These are phyloP conservation scores for Helostoma temminkii DNA, from an alignment of 2,797 vertebrate species.

Conservation along the genomic window DNA sequence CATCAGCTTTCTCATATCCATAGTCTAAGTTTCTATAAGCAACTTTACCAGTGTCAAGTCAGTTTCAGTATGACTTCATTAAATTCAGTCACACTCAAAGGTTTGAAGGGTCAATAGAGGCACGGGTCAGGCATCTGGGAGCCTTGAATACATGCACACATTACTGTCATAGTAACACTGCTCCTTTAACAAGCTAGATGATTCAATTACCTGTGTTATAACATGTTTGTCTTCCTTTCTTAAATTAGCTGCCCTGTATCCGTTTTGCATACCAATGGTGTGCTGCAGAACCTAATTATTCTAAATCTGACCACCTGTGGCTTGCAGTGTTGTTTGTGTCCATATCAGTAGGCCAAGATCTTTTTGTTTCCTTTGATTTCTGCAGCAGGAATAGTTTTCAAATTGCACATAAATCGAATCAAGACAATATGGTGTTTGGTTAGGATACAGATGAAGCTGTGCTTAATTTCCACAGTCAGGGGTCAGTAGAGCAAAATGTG, in stretches of 20 bases:
- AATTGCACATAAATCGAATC: conserved; percentile 12
- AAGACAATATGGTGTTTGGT: conserved; percentile 35
- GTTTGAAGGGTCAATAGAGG: conserved; percentile 19
- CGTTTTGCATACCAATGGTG: not conserved
- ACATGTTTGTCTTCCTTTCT: conserved; percentile 17
- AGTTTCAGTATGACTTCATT: conserved; percentile 27
- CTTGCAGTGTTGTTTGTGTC: conserved; percentile 3
- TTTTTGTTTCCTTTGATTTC: not conserved
- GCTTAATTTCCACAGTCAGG: conserved; percentile 49
- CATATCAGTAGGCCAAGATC: not conserved
- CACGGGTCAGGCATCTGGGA: conserved; percentile 19
- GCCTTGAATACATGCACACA: conserved; percentile 12
- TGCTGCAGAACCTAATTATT: conserved; percentile 7
- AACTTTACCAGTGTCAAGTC: not conserved
- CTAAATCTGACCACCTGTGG: not conserved
- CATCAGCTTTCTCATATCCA: conserved; percentile 4
- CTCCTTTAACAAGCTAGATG: conserved; percentile 12
- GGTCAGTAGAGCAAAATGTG: conserved; percentile 55
- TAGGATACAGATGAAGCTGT: conserved; percentile 14
- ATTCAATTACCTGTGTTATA: conserved; percentile 47
- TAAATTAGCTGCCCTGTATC: conserved; percentile 7
- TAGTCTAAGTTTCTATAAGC: not conserved
- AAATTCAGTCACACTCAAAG: conserved; percentile 14
- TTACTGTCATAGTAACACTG: conserved; percentile 22
- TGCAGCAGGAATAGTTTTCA: conserved; percentile 17